A percentile compares a stretch with the other conserved stretches of the same genome.
phyloP scores from a whole-genome alignment of 2,797 vertebrate species.

The Amniataba percoides region DNA sequence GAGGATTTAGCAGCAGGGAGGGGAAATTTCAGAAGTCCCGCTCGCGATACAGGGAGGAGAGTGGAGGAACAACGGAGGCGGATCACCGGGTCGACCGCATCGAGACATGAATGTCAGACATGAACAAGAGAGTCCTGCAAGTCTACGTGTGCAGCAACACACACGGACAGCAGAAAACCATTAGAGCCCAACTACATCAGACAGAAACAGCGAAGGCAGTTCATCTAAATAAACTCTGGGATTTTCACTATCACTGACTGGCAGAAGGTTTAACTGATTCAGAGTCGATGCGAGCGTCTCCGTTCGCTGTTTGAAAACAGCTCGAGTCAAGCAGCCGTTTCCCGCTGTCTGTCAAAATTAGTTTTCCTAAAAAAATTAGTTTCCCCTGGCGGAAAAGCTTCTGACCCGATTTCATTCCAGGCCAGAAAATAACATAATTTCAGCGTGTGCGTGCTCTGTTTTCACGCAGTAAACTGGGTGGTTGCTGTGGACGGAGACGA shows the following conservation, averaged over 20 bases:
- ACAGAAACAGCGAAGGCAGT: background rate
- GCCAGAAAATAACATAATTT: conserved; percentile 34
- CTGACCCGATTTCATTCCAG: conserved; percentile 5
- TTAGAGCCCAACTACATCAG: background rate
- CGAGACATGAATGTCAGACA: background rate
- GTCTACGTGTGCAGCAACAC: background rate
- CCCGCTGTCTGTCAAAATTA: conserved; percentile 44
- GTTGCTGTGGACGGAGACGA: conserved; percentile 10
- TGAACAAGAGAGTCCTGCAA: background rate
- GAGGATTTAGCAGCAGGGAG: conserved; percentile 40
- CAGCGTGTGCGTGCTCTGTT: conserved; percentile 15
- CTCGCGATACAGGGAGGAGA: background rate
- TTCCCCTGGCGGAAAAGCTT: conserved; percentile 18
- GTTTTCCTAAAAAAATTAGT: conserved; percentile 19
- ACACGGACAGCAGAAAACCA: background rate
- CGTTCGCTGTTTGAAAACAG: conserved; percentile 29
- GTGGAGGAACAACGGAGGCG: background rate
- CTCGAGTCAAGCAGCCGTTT: conserved; percentile 41
- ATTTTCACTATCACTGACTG: conserved; percentile 7
- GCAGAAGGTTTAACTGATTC: conserved; percentile 29
- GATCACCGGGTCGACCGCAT: background rate
- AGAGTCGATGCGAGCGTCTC: conserved; percentile 30
- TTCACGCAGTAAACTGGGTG: background rate
- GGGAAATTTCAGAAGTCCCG: conserved; percentile 18
- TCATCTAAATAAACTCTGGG: background rate